Evolutionary conservation across 2,797 vertebrate genomes (phyloP).

Genomic region (Pachyuromys duprasi): DNA sequence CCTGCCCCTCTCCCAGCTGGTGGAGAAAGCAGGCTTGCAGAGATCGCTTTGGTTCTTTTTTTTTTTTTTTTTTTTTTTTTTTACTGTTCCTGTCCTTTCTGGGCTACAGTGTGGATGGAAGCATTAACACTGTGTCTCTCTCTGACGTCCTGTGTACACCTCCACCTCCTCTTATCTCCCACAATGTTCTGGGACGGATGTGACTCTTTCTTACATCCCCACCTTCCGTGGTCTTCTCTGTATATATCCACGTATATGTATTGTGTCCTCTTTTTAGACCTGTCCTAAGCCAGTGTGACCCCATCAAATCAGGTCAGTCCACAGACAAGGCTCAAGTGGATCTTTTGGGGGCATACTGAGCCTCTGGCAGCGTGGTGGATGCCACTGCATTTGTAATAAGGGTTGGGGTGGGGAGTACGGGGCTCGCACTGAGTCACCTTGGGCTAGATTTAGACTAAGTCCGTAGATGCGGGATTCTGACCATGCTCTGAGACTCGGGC

Average conservation of each 20-base stretch:
- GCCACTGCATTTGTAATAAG: background rate
- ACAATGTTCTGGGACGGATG: background rate
- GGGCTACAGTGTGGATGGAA: no score
- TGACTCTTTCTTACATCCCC: fast-evolving
- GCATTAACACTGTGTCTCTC: no score
- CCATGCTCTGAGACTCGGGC: background rate
- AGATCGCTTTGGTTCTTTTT: background rate
- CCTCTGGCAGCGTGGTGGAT: fast-evolving
- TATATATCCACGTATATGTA: background rate
- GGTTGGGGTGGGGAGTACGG: background rate
- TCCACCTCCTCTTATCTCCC: background rate
- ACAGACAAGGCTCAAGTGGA: background rate
- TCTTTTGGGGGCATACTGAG: background rate
- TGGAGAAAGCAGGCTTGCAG: background rate
- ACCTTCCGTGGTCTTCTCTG: fast-evolving
- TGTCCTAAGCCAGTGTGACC: background rate
- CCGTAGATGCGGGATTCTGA: background rate
- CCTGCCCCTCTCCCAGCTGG: background rate
- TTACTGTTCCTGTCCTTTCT: background rate
- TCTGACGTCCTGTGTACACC: background rate
- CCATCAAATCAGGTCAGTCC: background rate
- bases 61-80: background rate
- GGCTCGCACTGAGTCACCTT: background rate
- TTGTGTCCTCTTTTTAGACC: background rate
- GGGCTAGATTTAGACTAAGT: background rate